Base-by-base conservation (phyloP, 1,140 invertebrate species). In the Ceratoteleas bidentatus region DNA sequence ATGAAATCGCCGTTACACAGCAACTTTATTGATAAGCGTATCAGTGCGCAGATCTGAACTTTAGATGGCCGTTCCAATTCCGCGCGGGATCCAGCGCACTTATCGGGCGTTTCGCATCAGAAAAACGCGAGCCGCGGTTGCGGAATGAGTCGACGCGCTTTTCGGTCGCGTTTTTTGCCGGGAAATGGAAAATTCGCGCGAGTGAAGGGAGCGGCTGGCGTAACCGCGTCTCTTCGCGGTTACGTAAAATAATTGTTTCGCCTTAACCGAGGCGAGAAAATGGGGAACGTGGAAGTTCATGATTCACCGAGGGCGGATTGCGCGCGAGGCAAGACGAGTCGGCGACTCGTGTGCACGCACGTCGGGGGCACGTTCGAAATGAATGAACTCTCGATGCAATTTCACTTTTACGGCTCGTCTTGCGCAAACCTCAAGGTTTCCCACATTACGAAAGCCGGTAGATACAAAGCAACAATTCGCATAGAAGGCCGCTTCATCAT, bases 391-490 rank as follows among this genome's bases (percentile, higher is more conserved):
- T 77, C 77, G 81, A 73, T 88, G 88, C 86, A 89, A 90, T 90
- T 91, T 90, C 89, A 90, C 89, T 90, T 91, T 88, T 90, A 87
- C 87, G 84, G 62, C 78, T 85, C 60, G 53, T 34, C 83, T 91
- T 91, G 89, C 88, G 88, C 84, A 91, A 91, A 81, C 81, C 81
- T 88, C 89, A 90, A 91, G 89, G 89, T 90, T 91, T 91, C 88
- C 85, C 84, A 87, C 84, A 88, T 91, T 90, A 88, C 88, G 88
- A 91, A 90, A 90, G 88, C 84, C 85, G 65, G 85, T 88, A 88
- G 85, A 87, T 85, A 87, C n/a, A n/a, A n/a, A n/a, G n/a, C n/a
- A n/a, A n/a, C n/a, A n/a, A n/a, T n/a, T n/a, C n/a, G n/a, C n/a
- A n/a, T n/a, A 75, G 68, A 85, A 81, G 78, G 78, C 62, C 64